Base-by-base conservation (phyloP, 2,888 invertebrate species). In the Ecdyonurus torrentis region DNA sequence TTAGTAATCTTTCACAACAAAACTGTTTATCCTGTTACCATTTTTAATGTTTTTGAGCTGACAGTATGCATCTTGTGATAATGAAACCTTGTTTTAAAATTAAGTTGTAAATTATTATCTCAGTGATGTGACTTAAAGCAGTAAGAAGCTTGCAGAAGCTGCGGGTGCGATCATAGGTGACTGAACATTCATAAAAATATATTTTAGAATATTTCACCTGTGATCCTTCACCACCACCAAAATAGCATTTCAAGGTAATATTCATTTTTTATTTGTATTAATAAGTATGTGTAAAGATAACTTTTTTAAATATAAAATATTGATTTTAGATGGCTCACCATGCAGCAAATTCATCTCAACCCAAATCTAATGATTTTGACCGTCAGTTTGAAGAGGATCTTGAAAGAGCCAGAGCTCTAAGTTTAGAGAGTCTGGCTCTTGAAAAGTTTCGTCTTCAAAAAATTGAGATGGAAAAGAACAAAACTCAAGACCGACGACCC, bases 341-440 rank as follows among this genome's bases (percentile, higher is more conserved):
- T 15, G 37, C 37, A 10, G 5, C 37, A 37, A 37, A 37, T 5
- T 37, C 37, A 10, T 37, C 37, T 15, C 37, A 37, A 37, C 37
- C 37, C n/a, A n/a, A n/a, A 37, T 37, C 37, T 37, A n/a, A n/a
- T n/a, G 37, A 37, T 37, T 37, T 37, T 37, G 91, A 91, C 71
- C 83, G 84, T 70, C 86, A 90, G 75, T 91, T 87, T 72, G 83
- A 89, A 79, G 88, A 89, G 66, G 91, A 93, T 72, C 77, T 92
- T 73, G 91, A 92, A 75, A 85, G 87, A 74, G 92, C 92, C 1
- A 89, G 89, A 73, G 91, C 91, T 61, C 77, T 92, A 60, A 92
- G 91, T 76, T 78, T 92, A 71, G 91, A 92, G 77, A 89, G 88
- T 71, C 79, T 90, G 68, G 91, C 90, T 53, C 77, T 91, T 67